Percentiles rank a stretch among this genome's conserved stretches.
These are phyloP conservation scores for Gnatocerus cornutus DNA, from an alignment of 2,888 invertebrate genomes.

Conservation along the genomic window DNA sequence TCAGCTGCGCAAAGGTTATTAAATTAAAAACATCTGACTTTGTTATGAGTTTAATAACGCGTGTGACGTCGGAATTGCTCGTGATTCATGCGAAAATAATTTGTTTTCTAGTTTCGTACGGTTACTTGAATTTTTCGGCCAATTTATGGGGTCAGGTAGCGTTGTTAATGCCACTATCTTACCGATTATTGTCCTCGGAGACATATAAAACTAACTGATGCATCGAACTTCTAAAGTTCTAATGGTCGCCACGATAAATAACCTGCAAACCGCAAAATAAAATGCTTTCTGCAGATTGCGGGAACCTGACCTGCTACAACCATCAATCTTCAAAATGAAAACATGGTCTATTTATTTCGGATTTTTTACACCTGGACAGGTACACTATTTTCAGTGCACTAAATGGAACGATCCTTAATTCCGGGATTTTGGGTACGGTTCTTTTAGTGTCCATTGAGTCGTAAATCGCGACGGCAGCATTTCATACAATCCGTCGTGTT, in stretches of 20 bases:
- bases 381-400: not conserved
- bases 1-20: conserved; percentile 14
- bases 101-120: conserved; percentile 27
- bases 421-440: not conserved
- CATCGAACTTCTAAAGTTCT: conserved; percentile 38
- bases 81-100: conserved; percentile 33
- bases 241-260: conserved; percentile 32
- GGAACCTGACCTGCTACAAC: not conserved
- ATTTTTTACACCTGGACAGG: not conserved
- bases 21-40: conserved; percentile 12
- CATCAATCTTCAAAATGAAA: conserved; percentile 1
- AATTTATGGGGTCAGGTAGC: conserved; percentile 34
- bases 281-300: conserved; percentile 32
- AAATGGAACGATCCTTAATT: too few relatives aligned
- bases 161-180: conserved; percentile 37
- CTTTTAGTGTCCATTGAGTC: not conserved
- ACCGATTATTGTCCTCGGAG: conserved; percentile 39
- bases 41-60: conserved; percentile 13
- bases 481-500: conserved; percentile 22
- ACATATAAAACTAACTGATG: conserved; percentile 41
- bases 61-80: conserved; percentile 1
- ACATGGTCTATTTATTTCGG: not conserved
- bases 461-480: conserved; percentile 13
- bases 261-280: conserved; percentile 32
- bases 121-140: conserved; percentile 16